These are phyloP conservation scores for Microtus ochrogaster DNA, from an alignment of 2,113 vertebrate species.

Conservation along the genomic window DNA sequence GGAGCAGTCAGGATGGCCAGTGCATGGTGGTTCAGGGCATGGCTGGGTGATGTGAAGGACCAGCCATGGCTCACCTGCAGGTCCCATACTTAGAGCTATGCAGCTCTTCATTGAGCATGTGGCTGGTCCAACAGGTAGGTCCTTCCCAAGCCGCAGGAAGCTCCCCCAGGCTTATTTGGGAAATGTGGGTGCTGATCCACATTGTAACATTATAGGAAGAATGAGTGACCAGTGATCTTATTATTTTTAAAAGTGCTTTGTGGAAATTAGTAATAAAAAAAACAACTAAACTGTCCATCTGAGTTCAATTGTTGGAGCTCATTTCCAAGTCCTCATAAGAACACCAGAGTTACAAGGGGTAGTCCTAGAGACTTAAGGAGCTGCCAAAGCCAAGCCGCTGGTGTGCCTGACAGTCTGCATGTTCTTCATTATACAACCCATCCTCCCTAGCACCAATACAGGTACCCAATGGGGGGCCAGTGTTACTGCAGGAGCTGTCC, in stretches of 20 bases:
- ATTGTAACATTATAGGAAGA: background rate
- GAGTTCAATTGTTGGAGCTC: too few species aligned
- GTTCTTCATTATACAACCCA: background rate
- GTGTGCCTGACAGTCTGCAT: background rate
- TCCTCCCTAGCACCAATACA: background rate
- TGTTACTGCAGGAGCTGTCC: background rate
- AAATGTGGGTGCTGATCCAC: background rate
- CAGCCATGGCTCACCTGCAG: fast-evolving
- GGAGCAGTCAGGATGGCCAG: background rate
- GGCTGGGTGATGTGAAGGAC: background rate
- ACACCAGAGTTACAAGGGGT: too few species aligned
- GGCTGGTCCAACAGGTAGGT: too few species aligned
- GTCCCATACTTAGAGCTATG: too few species aligned
- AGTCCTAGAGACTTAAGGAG: background rate
- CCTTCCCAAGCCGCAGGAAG: background rate
- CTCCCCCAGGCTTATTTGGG: background rate
- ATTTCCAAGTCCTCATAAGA: background rate
- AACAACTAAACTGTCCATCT: background rate
- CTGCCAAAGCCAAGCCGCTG: too few species aligned
- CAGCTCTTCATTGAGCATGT: background rate
- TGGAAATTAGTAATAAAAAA: background rate
- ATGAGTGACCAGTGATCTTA: background rate
- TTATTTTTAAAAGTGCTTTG: background rate
- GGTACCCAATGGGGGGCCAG: background rate
- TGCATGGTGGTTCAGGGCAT: background rate